Evolutionary conservation across 2,797 vertebrate genomes (phyloP).

Genomic region (Poeciliopsis turneri): DNA sequence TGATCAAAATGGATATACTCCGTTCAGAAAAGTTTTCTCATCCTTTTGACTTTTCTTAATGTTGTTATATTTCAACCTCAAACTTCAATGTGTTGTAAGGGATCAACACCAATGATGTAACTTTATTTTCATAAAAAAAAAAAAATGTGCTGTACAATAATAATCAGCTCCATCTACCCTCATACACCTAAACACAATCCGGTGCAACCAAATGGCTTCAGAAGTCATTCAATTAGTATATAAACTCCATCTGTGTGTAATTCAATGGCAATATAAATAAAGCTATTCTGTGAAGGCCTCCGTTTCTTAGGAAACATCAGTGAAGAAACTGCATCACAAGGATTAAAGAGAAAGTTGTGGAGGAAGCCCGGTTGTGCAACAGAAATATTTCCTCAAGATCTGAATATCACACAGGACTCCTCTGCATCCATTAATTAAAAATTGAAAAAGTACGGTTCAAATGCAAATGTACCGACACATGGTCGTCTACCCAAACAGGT

Average conservation of each 20-base stretch:
- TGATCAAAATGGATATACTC: constrained; percentile 49
- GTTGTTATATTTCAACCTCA: background rate
- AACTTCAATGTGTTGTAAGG: background rate
- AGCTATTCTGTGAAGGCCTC: background rate
- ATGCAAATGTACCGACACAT: background rate
- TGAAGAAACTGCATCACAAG: background rate
- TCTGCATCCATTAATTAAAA: background rate
- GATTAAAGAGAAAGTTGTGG: background rate
- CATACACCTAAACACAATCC: background rate
- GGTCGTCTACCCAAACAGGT: too few relatives aligned
- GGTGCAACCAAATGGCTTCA: background rate
- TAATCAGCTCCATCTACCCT: background rate
- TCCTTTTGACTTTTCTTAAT: background rate
- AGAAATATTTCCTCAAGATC: background rate
- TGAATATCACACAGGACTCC: background rate
- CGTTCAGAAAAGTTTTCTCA: background rate
- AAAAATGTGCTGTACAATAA: background rate
- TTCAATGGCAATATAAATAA: background rate
- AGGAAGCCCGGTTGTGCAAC: background rate
- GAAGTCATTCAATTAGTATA: background rate
- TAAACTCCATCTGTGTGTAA: background rate
- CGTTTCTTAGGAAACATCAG: background rate
- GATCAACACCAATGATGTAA: background rate
- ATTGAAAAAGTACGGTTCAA: background rate
- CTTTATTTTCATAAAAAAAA: background rate